Evolutionary conservation across 2,797 vertebrate species (phyloP).

Genomic region (Menidia menidia): DNA sequence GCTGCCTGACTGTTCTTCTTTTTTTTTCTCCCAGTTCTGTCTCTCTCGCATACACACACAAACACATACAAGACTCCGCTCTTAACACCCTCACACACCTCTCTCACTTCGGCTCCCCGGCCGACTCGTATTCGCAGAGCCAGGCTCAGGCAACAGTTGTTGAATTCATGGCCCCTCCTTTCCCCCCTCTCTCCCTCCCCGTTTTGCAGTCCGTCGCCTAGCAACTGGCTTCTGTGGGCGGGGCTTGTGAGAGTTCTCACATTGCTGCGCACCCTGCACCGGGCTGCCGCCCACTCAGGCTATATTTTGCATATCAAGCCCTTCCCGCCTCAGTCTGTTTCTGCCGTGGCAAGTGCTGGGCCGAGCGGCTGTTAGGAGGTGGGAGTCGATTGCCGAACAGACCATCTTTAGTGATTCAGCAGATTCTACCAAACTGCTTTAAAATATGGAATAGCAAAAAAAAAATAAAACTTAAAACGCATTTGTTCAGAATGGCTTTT

Average conservation of each 20-base stretch:
- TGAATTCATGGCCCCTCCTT: constrained; percentile 73
- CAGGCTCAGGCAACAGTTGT: constrained; percentile 81
- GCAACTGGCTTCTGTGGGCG: constrained; percentile 79
- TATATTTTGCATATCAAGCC: constrained; percentile 76
- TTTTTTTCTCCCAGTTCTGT: constrained; percentile 13
- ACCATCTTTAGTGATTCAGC: constrained; percentile 67
- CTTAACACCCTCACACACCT: constrained; percentile 51
- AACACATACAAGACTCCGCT: constrained; percentile 44
- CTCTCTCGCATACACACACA: constrained; percentile 13
- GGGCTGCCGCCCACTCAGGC: constrained; percentile 72
- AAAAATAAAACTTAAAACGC: too few species aligned
- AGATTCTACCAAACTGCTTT: constrained; percentile 46
- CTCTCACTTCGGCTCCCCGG: constrained; percentile 53
- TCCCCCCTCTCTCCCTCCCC: constrained; percentile 9
- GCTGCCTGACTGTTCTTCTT: constrained; percentile 39
- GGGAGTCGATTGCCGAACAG: constrained; percentile 50
- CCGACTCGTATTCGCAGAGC: constrained; percentile 70
- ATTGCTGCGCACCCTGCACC: constrained; percentile 72
- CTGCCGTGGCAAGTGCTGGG: constrained; percentile 49
- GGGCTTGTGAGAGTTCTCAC: constrained; percentile 64
- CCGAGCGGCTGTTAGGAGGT: constrained; percentile 30
- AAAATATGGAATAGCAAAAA: constrained; percentile 25
- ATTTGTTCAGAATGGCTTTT: too few species aligned
- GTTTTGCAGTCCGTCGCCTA: constrained; percentile 64
- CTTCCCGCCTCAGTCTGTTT: constrained; percentile 53